Percentiles rank a stretch among this genome's conserved stretches.
phyloP scores from a whole-genome alignment of 2,888 invertebrate species.

The Leptopterna dolabrata region DNA sequence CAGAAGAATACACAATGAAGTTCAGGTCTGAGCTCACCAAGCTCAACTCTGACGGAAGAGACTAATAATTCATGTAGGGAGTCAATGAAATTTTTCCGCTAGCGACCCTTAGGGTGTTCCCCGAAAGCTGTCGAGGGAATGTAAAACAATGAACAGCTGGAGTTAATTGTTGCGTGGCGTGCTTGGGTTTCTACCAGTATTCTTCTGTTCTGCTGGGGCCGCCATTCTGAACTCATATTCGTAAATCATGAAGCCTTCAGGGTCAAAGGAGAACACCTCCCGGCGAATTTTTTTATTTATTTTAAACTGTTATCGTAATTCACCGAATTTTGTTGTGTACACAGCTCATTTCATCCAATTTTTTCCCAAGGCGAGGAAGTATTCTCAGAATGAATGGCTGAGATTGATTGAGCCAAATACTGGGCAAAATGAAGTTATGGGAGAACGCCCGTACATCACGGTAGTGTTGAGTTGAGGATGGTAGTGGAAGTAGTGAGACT shows the following conservation, averaged over 20 bases:
- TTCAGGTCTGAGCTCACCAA: neutral
- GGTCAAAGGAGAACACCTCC: neutral
- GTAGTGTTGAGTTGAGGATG: no score
- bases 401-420: no score
- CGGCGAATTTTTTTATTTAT: neutral
- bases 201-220: neutral
- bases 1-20: neutral
- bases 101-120: neutral
- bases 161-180: slow-evolving; percentile 46
- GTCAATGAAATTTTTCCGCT: slow-evolving; percentile 10
- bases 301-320: neutral
- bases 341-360: neutral
- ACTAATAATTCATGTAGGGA: neutral
- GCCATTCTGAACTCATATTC: neutral
- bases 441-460: no score
- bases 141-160: slow-evolving; percentile 41
- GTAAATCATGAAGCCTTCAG: slow-evolving; percentile 16
- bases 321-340: neutral
- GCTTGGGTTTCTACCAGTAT: slow-evolving; percentile 6
- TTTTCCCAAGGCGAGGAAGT: neutral
- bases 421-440: no score
- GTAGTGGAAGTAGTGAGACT: no score
- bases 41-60: neutral
- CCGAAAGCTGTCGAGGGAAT: slow-evolving; percentile 5
- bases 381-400: neutral